Evolutionary conservation across 2,113 vertebrate genomes (phyloP).

Genomic region (Prunella himalayana): DNA sequence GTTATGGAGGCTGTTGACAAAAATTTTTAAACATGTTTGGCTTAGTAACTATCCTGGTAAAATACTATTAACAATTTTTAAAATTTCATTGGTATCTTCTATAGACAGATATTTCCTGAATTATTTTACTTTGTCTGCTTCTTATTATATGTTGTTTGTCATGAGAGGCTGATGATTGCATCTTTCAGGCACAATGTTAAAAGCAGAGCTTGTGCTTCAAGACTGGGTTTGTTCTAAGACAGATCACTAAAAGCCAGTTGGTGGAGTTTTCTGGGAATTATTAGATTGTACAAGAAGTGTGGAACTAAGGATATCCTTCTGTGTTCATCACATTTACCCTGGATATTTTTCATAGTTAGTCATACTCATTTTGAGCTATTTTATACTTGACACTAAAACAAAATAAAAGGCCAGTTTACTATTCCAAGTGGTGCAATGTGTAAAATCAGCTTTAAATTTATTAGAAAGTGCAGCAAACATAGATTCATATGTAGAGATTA

Average conservation of each 20-base stretch:
- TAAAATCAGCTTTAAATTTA: background rate
- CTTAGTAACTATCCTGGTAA: background rate
- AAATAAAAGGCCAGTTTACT: background rate
- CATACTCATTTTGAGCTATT: background rate
- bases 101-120: background rate
- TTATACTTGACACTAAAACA: background rate
- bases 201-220: background rate
- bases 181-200: background rate
- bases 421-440: background rate
- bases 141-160: background rate
- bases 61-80: background rate
- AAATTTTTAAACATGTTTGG: background rate
- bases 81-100: background rate
- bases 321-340: background rate
- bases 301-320: background rate
- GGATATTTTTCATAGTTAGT: background rate
- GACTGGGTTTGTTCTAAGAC: background rate
- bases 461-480: background rate
- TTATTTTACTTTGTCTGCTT: background rate
- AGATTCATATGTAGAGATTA: background rate
- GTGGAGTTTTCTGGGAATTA: background rate
- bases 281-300: background rate
- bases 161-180: too few species aligned
- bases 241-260: background rate
- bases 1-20: background rate